Percentiles rank a stretch among this genome's conserved stretches.
Conservation (phyloP, 2,113 vertebrate species). For the Delphinapterus leucas region DNA sequence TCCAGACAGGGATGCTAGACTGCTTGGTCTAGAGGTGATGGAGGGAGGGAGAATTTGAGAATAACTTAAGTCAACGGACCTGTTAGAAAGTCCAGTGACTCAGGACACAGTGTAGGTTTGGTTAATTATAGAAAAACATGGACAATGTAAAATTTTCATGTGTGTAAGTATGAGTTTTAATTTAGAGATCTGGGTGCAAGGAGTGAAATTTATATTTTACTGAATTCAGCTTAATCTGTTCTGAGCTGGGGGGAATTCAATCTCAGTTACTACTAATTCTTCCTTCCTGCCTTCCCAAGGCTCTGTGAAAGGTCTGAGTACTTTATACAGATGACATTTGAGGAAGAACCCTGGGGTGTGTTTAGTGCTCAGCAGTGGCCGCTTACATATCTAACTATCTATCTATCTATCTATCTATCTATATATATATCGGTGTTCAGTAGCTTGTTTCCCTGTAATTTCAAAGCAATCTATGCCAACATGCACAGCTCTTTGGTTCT, state of each 20-base stretch:
- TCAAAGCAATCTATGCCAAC: background rate
- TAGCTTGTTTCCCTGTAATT: background rate
- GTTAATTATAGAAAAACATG: background rate
- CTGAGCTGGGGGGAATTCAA: constrained; percentile 13
- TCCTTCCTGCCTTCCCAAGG: background rate
- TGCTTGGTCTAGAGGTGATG: background rate
- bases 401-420: too few species aligned
- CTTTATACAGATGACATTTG: background rate
- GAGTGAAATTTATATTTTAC: constrained; percentile 31
- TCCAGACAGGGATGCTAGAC: background rate
- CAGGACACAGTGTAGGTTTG: background rate
- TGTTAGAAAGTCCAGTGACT: constrained; percentile 24
- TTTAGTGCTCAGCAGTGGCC: background rate
- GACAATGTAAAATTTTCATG: background rate
- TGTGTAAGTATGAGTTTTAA: background rate
- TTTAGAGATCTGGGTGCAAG: background rate
- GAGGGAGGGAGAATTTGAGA: background rate
- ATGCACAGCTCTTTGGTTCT: background rate
- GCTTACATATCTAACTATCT: background rate
- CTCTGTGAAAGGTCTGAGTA: background rate
- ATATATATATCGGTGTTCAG: background rate
- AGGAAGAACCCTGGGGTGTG: background rate
- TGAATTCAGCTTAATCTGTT: background rate
- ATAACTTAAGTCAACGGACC: background rate
- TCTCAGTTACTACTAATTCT: background rate